Evolutionary conservation across 2,888 invertebrate genomes (phyloP), one percentile per base, ranked within the genome.

Genomic region (Eristalinus aeneus): DNA sequence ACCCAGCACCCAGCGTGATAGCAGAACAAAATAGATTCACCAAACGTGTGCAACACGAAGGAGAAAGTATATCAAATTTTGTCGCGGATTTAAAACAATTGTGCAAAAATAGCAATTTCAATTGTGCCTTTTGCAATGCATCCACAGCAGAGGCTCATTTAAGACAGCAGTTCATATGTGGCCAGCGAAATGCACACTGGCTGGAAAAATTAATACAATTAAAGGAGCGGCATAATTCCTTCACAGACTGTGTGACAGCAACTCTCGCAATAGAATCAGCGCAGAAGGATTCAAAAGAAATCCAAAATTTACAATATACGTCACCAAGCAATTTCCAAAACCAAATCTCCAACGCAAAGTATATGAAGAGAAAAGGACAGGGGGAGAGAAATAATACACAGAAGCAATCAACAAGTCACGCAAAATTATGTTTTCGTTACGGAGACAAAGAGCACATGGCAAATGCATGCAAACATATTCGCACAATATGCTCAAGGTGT

Each of bases 201-300:
- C 8, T 78, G 11, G 60, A 78, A 11, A 67, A 72, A 65, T 12
- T 65, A 58, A 78, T 78, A 12, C 65, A 78, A 12, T 22, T 72
- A 0, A 72, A 72, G 53, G 78, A 78, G 32, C 76, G 69, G 1
- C 61, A 63, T 54, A 77, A 77, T 10, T 31, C 11, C 1, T 77
- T 69, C 8, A 11, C 12, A 0, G 69, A 69, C 31, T 77, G 69
- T 34, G 54, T 69, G 4, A 34, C 46, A 1, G 46, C 58, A 16
- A 72, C 78, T 11, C 39, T 78, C 0, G 71, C 64, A 23, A 71
- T 71, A 32, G 64, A 67, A 32, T 72, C 78, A 2, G 65, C 78
- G 10, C 63, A 71, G n/a, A 69, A 71, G 20, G 69, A 77, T n/a
- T 65, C 65, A 27, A 78, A 72, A n/a, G 78, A 78, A 34, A 78